Conservation (phyloP, 2,888 invertebrate species). For the Autographa pulchrina region DNA sequence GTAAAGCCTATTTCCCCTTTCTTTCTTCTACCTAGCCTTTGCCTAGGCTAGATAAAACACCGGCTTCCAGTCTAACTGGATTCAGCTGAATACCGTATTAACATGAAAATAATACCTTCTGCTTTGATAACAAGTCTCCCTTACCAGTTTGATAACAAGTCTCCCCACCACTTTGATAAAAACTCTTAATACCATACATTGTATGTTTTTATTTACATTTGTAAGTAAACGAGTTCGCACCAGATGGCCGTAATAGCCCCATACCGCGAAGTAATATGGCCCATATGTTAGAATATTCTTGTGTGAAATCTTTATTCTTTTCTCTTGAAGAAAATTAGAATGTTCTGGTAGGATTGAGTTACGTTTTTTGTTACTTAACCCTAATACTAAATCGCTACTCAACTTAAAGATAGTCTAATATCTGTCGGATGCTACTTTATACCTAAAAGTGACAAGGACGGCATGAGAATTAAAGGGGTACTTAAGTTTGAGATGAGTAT, state of each 20-base stretch:
- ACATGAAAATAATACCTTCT: too few relatives aligned
- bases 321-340: neutral
- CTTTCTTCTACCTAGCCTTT: too few relatives aligned
- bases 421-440: neutral
- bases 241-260: conserved; percentile 5
- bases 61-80: too few relatives aligned
- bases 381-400: neutral
- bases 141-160: too few relatives aligned
- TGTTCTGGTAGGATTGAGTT: neutral
- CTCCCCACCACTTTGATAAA: neutral
- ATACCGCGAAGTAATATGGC: conserved; percentile 1
- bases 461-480: too few relatives aligned
- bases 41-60: too few relatives aligned
- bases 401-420: neutral
- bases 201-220: neutral
- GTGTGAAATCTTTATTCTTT: neutral
- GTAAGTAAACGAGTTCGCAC: neutral
- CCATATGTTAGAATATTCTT: neutral
- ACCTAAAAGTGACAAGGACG: neutral
- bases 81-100: too few relatives aligned
- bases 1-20: too few relatives aligned
- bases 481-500: too few relatives aligned
- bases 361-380: neutral
- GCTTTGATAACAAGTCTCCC: too few relatives aligned
- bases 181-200: neutral